Evolutionary conservation across 2,797 vertebrate species (phyloP).

Genomic region (Pseudochirops corinnae): DNA sequence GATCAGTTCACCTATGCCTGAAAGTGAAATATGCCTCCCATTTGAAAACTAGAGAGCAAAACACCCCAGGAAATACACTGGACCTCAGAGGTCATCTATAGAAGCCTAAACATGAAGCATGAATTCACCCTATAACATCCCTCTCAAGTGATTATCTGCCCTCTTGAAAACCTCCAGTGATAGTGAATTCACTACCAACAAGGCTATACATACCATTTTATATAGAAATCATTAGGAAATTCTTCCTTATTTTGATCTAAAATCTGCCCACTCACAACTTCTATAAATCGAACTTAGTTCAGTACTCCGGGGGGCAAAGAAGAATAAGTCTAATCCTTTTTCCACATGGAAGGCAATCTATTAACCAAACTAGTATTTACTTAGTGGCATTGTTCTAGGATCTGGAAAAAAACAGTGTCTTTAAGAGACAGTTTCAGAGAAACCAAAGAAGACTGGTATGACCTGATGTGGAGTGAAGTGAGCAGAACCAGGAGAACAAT

Average conservation of each 20-base stretch:
- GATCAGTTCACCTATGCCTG: neutral
- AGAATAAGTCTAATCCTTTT: neutral
- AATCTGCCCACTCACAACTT: neutral
- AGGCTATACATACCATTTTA: neutral
- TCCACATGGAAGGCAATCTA: neutral
- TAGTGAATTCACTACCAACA: neutral
- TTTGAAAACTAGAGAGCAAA: constrained; percentile 20
- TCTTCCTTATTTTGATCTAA: neutral
- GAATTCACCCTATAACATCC: neutral
- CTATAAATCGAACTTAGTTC: neutral
- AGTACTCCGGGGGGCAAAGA: neutral
- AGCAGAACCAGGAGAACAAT: neutral
- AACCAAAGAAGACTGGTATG: neutral
- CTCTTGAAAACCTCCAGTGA: neutral
- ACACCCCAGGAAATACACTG: neutral
- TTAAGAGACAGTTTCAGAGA: neutral
- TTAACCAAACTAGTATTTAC: neutral
- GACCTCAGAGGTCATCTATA: neutral
- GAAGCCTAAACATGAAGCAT: neutral
- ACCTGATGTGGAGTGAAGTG: neutral
- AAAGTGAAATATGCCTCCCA: neutral
- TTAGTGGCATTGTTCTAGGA: neutral
- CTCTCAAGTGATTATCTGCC: neutral
- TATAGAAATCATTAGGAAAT: neutral
- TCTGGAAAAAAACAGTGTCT: neutral